Conservation (phyloP, 2,113 vertebrate genomes). For the Thermophis baileyi region DNA sequence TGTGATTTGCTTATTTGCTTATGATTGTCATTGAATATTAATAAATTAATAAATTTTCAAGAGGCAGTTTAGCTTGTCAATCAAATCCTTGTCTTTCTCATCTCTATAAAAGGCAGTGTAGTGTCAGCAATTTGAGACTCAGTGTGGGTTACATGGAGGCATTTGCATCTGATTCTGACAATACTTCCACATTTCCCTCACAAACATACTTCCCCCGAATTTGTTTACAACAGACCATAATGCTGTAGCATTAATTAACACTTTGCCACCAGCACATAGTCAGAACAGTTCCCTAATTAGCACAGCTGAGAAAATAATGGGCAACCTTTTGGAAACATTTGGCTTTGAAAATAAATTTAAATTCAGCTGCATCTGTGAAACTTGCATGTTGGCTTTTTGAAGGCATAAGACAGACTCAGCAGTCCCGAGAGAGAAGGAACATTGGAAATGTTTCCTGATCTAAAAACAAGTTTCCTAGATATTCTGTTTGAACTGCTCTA, state of each 20-base stretch:
- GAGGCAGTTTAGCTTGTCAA: not conserved
- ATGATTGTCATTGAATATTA: not conserved
- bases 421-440: not conserved
- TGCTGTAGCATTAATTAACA: constrained; percentile 13
- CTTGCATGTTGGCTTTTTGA: not conserved
- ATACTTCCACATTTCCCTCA: not conserved
- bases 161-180: not conserved
- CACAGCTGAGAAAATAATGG: constrained; percentile 26
- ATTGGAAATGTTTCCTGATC: not conserved
- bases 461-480: not conserved
- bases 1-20: not conserved
- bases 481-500: not conserved
- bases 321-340: constrained; percentile 19
- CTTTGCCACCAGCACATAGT: constrained; percentile 1
- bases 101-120: not conserved
- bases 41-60: not conserved
- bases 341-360: constrained; percentile 24
- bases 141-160: not conserved
- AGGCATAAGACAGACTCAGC: not conserved
- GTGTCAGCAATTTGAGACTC: not conserved
- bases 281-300: constrained; percentile 26
- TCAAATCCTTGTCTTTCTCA: not conserved
- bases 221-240: constrained; percentile 15
- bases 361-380: constrained; percentile 11
- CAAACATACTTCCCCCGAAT: not conserved